These are phyloP conservation scores for Solea solea DNA, from an alignment of 2,113 vertebrate species.

Conservation along the genomic window DNA sequence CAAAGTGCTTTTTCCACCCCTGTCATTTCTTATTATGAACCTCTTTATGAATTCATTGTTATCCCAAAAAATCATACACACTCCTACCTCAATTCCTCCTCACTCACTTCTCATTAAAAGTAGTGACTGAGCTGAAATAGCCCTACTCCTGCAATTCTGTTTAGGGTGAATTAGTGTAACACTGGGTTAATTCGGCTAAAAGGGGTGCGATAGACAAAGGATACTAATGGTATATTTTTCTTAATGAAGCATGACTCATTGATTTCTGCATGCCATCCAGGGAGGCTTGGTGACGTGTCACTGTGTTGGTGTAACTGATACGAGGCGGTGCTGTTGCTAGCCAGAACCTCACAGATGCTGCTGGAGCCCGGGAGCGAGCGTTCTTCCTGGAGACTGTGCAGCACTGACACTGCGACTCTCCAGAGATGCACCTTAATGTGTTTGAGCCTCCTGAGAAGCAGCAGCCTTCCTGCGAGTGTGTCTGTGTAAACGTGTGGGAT, in stretches of 20 bases:
- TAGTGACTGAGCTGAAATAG: slow-evolving; percentile 33
- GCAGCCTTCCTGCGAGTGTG: slow-evolving; percentile 21
- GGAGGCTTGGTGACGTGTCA: slow-evolving; percentile 19
- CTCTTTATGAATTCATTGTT: not conserved
- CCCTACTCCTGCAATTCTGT: not conserved
- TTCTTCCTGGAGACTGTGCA: slow-evolving; percentile 33
- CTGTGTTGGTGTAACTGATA: slow-evolving; percentile 36
- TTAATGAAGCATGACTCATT: slow-evolving; percentile 52
- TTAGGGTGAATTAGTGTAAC: not conserved
- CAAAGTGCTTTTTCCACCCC: slow-evolving; percentile 35
- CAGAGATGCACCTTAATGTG: slow-evolving; percentile 37
- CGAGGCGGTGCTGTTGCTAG: slow-evolving; percentile 29
- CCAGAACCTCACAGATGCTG: slow-evolving; percentile 42
- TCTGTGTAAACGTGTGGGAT: slow-evolving; percentile 24
- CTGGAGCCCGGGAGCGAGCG: slow-evolving; percentile 4
- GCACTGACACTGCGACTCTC: slow-evolving; percentile 17
- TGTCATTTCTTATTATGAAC: slow-evolving; percentile 1
- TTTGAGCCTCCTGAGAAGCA: slow-evolving; percentile 29
- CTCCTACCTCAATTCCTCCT: not conserved
- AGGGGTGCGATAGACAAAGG: not conserved
- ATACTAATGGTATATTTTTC: slow-evolving; percentile 1
- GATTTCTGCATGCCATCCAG: slow-evolving; percentile 29
- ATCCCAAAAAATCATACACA: slow-evolving; percentile 18
- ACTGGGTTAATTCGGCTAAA: slow-evolving; percentile 2
- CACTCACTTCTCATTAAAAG: slow-evolving; percentile 15